phyloP scores from a whole-genome alignment of 2,797 vertebrate species.

The Enoplosus armatus region DNA sequence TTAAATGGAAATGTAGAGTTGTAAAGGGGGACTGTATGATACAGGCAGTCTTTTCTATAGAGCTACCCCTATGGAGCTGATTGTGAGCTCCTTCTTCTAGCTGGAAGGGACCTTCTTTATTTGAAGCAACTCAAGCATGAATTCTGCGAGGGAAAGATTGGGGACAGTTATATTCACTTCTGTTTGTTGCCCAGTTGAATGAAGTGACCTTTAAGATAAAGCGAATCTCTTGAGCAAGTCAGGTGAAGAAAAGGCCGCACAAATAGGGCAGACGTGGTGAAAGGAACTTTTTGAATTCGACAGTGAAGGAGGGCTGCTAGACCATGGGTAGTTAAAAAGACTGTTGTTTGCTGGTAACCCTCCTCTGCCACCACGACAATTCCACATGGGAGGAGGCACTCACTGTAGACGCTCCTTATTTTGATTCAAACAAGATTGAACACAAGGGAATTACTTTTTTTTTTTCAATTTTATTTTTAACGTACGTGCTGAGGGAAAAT shows the following conservation, averaged over 20 bases:
- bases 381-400: constrained; percentile 69
- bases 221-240: constrained; percentile 94
- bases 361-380: constrained; percentile 69
- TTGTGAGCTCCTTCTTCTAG: constrained; percentile 93
- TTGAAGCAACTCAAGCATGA: constrained; percentile 98
- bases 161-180: constrained; percentile 99
- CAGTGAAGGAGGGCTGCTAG: constrained; percentile 70
- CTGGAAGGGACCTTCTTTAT: constrained; percentile 91
- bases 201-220: constrained; percentile 98
- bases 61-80: constrained; percentile 85
- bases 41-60: constrained; percentile 97
- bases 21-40: constrained; percentile 98
- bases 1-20: constrained; percentile 99
- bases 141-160: constrained; percentile 95
- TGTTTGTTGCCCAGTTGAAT: constrained; percentile 95
- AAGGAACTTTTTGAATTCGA: constrained; percentile 83
- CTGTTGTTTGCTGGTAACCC: constrained; percentile 73
- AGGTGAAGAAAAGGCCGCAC: constrained; percentile 93
- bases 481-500: constrained; percentile 42
- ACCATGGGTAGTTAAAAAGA: constrained; percentile 74
- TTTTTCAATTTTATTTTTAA: constrained; percentile 48
- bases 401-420: constrained; percentile 65
- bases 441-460: constrained; percentile 60
- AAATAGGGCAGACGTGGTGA: constrained; percentile 91
- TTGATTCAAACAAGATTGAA: constrained; percentile 71